phyloP scores from a whole-genome alignment of 2,797 vertebrate genomes.

The Muraenolepis orangiensis region DNA sequence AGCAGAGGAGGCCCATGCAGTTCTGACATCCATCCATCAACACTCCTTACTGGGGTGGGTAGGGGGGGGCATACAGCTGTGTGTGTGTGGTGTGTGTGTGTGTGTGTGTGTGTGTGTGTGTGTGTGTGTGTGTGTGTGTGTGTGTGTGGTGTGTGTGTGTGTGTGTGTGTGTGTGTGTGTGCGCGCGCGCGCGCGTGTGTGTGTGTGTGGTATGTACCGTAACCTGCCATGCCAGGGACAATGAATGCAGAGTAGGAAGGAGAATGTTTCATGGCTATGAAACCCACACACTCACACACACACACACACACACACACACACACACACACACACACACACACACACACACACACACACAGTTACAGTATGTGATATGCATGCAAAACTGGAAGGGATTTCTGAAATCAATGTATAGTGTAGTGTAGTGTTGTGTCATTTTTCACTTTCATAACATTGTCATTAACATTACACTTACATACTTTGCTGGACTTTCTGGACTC shows the following conservation, averaged over 20 bases:
- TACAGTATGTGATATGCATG: no score
- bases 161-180: conserved; percentile 8
- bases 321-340: conserved; percentile 4
- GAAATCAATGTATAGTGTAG: no score
- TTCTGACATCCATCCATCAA: conserved; percentile 59
- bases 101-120: not conserved
- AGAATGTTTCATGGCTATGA: conserved; percentile 40
- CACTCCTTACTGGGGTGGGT: conserved; percentile 44
- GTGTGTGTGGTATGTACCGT: conserved; percentile 23
- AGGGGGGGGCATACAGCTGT: conserved; percentile 47
- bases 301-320: conserved; percentile 3
- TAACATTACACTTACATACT: no score
- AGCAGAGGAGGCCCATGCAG: conserved; percentile 49
- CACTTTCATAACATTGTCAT: no score
- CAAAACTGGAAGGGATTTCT: no score
- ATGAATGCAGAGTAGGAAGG: no score
- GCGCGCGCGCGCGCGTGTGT: conserved; percentile 14
- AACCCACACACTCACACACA: conserved; percentile 18
- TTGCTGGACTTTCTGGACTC: no score
- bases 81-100: conserved; percentile 43
- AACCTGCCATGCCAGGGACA: conserved; percentile 27
- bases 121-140: not conserved
- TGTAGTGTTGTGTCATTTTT: no score
- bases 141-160: conserved; percentile 18
- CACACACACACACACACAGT: conserved; percentile 4